A percentile compares a stretch with the other conserved stretches of the same genome.
These are phyloP conservation scores for Cynopterus sphinx DNA, from an alignment of 2,797 vertebrate genomes.

Conservation along the genomic window DNA sequence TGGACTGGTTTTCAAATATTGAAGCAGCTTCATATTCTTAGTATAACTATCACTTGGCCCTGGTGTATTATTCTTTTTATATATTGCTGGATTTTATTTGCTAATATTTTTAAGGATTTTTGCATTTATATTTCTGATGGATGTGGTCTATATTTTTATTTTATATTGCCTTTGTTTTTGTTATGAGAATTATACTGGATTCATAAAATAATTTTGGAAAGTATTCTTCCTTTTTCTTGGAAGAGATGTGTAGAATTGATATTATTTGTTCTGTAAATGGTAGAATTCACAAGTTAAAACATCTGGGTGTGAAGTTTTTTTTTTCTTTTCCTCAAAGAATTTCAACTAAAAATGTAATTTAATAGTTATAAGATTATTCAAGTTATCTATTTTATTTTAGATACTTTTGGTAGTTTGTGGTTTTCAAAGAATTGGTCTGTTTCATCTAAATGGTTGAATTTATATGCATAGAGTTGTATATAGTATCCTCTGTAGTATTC, in stretches of 20 bases:
- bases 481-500: neutral
- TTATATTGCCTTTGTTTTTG: neutral
- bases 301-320: neutral
- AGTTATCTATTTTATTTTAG: neutral
- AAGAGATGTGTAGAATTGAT: neutral
- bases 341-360: neutral
- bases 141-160: neutral
- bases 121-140: neutral
- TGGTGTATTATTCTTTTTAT: neutral
- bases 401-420: neutral
- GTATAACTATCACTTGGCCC: neutral
- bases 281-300: neutral
- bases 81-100: neutral
- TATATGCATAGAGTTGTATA: neutral
- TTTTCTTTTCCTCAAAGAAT: neutral
- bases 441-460: conserved; percentile 5
- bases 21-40: neutral
- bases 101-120: conserved; percentile 17
- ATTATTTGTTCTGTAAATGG: conserved; percentile 1
- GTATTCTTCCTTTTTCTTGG: neutral
- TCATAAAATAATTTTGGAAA: neutral
- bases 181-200: neutral
- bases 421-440: neutral
- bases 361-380: conserved; percentile 1
- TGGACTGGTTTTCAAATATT: neutral